A percentile compares a stretch with the other conserved stretches of the same genome.
These are phyloP conservation scores for Clarias macrocephalus DNA, from an alignment of 2,113 vertebrate species.

Conservation along the genomic window DNA sequence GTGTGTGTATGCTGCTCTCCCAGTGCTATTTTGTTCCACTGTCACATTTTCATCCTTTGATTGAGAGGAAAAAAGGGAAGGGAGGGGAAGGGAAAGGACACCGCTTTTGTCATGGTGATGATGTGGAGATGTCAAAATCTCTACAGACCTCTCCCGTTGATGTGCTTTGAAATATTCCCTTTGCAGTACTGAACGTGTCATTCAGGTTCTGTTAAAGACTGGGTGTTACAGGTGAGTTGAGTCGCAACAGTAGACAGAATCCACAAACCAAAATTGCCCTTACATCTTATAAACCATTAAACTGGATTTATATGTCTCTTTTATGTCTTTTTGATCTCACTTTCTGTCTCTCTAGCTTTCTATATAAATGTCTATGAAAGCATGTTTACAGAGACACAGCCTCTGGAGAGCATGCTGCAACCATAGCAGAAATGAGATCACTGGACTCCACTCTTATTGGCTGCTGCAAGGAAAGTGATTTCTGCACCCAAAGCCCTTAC, in stretches of 20 bases:
- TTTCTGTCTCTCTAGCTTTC: background rate
- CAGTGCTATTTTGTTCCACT: slow-evolving; percentile 8
- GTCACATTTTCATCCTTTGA: slow-evolving; percentile 14
- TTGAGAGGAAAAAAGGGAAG: background rate
- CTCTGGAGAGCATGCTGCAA: slow-evolving; percentile 46
- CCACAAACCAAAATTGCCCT: background rate
- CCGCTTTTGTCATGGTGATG: slow-evolving; percentile 31
- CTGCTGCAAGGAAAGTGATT: slow-evolving; percentile 34
- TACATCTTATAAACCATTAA: background rate
- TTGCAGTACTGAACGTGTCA: background rate
- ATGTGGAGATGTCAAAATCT: slow-evolving; percentile 27
- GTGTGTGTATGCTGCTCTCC: background rate
- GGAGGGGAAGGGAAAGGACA: background rate
- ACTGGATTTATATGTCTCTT: background rate
- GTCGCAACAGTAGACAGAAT: background rate
- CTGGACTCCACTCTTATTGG: slow-evolving; percentile 37
- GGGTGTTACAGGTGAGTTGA: background rate
- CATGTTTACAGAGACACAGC: slow-evolving; percentile 36
- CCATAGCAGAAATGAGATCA: slow-evolving; percentile 49
- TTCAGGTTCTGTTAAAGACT: background rate
- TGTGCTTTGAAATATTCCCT: slow-evolving; percentile 22
- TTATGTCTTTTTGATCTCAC: slow-evolving; percentile 16
- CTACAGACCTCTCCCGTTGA: slow-evolving; percentile 1
- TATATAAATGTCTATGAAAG: slow-evolving; percentile 18
- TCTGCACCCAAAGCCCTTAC: slow-evolving; percentile 29